Conservation (phyloP, 2,797 vertebrate genomes). For the Chiroxiphia lanceolata region DNA sequence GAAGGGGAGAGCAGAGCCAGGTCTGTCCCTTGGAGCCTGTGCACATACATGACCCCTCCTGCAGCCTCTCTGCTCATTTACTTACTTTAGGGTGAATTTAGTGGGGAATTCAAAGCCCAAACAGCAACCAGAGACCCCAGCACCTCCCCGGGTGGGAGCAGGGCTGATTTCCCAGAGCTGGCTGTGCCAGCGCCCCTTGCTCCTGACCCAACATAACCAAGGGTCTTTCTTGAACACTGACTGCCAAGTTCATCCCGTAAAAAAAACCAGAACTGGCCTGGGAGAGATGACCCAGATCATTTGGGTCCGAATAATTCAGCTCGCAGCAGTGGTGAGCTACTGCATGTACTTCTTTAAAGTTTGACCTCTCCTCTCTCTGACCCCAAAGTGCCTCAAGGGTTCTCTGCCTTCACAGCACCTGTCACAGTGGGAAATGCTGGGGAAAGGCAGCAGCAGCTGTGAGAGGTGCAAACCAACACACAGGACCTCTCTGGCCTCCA, state of each 20-base stretch:
- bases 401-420: neutral
- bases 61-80: neutral
- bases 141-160: too few relatives aligned
- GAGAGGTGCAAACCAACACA: neutral
- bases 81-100: neutral
- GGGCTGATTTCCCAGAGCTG: neutral
- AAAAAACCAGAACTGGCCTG: neutral
- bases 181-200: neutral
- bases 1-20: neutral
- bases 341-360: fast-evolving
- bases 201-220: neutral
- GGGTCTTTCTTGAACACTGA: neutral
- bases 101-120: neutral
- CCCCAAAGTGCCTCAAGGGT: neutral
- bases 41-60: neutral
- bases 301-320: neutral
- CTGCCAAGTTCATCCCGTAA: neutral
- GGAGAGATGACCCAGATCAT: neutral
- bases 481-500: neutral
- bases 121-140: neutral
- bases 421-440: neutral
- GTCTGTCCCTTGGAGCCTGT: neutral
- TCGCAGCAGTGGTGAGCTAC: neutral
- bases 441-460: neutral
- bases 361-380: neutral